These are phyloP conservation scores for Cryptus viduatorius DNA, from an alignment of 2,888 invertebrate species.

Conservation along the genomic window DNA sequence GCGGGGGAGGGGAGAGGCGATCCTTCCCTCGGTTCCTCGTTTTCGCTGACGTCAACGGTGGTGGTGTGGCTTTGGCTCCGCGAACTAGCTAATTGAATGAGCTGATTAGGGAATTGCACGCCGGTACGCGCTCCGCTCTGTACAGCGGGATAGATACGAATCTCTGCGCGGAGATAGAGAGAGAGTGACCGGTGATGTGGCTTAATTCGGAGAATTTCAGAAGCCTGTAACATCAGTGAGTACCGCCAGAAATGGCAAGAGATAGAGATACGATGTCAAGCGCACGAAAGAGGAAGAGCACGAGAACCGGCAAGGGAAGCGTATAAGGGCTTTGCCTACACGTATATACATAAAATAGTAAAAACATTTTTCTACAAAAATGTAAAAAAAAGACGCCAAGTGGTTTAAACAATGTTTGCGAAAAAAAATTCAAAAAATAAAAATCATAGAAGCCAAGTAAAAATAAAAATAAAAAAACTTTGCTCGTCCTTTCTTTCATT, in stretches of 20 bases:
- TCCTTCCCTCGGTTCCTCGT: conserved; percentile 52
- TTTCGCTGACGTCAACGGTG: conserved; percentile 55
- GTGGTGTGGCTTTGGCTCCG: conserved; percentile 50
- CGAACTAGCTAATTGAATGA: conserved; percentile 70
- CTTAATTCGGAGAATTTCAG: conserved; percentile 63
- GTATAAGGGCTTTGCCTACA: not conserved
- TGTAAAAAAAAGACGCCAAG: too few species aligned
- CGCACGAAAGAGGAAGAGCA: conserved; percentile 15
- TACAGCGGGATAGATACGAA: conserved; percentile 24
- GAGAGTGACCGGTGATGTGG: conserved; percentile 62
- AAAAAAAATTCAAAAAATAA: too few species aligned
- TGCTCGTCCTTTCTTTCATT: too few species aligned
- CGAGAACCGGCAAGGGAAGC: not conserved
- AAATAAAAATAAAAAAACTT: too few species aligned
- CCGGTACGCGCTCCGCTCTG: not conserved
- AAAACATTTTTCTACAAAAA: too few species aligned
- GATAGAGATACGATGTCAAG: not conserved
- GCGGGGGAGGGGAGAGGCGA: not conserved
- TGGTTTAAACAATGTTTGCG: too few species aligned
- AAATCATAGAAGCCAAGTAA: too few species aligned
- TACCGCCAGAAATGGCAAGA: conserved; percentile 31
- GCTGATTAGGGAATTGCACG: conserved; percentile 68
- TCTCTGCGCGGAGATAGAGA: conserved; percentile 33
- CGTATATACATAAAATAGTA: not conserved
- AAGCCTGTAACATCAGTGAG: conserved; percentile 16